Conservation (phyloP, 2,888 invertebrate species). For the Callyntrura sp. region DNA sequence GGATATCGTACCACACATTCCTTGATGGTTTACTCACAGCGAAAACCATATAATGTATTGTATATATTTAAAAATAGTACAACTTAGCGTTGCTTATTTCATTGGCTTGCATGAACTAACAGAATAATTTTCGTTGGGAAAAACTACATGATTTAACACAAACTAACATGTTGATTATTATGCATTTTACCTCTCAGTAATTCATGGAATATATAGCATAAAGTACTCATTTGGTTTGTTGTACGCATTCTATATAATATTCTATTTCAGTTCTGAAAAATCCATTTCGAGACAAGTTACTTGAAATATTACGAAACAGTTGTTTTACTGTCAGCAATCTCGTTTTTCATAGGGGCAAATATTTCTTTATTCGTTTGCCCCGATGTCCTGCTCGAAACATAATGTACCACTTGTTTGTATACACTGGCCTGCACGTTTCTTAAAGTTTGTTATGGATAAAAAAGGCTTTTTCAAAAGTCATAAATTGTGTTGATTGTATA, state of each 20-base stretch:
- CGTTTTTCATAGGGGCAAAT: constrained; percentile 42
- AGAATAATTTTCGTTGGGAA: constrained; percentile 48
- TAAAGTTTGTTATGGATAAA: constrained; percentile 31
- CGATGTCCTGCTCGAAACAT: constrained; percentile 45
- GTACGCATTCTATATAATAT: constrained; percentile 48
- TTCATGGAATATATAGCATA: constrained; percentile 38
- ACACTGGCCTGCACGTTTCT: constrained; percentile 60
- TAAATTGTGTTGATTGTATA: constrained; percentile 8
- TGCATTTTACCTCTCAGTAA: constrained; percentile 34
- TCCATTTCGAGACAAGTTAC: constrained; percentile 19
- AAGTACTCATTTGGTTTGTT: constrained; percentile 31
- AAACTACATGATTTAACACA: constrained; percentile 71
- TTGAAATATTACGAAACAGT: constrained; percentile 39
- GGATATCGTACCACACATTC: no score
- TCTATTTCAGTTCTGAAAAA: constrained; percentile 29
- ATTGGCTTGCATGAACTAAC: constrained; percentile 71
- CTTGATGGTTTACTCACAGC: background rate
- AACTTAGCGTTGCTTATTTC: background rate
- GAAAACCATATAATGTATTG: no score
- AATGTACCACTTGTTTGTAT: constrained; percentile 15
- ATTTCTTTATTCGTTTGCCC: constrained; percentile 51
- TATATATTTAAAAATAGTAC: no score
- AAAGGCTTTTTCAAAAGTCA: constrained; percentile 46
- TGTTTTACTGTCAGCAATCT: background rate
- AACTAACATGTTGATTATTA: constrained; percentile 65